Evolutionary conservation across 92 coral and sea anemone genomes (phyloP).

Genomic region (Epizoanthus rinbou): DNA sequence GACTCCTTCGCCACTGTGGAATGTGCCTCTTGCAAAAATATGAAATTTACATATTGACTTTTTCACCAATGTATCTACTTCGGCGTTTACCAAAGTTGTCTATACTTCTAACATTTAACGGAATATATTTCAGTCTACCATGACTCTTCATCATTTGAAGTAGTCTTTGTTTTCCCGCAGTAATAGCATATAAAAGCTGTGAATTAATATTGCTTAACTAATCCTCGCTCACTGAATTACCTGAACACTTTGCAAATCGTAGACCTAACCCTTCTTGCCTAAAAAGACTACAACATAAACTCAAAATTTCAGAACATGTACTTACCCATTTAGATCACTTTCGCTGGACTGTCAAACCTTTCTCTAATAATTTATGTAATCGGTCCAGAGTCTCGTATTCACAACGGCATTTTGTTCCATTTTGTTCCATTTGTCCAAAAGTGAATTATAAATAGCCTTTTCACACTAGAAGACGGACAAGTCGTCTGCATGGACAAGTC

Average conservation of each 20-base stretch:
- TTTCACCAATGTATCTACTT: neutral
- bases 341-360: slow-evolving; percentile 1
- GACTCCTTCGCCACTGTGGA: slow-evolving; percentile 16
- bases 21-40: slow-evolving; percentile 3
- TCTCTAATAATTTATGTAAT: slow-evolving; percentile 13
- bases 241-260: slow-evolving; percentile 23
- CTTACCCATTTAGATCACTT: slow-evolving; percentile 16
- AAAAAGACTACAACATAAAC: slow-evolving; percentile 6
- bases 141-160: slow-evolving; percentile 18
- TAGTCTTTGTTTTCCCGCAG: slow-evolving; percentile 10
- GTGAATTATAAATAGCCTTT: slow-evolving; percentile 11
- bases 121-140: slow-evolving; percentile 14
- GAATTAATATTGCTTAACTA: slow-evolving; percentile 18
- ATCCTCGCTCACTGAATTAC: slow-evolving; percentile 23
- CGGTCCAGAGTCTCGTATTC: slow-evolving; percentile 23
- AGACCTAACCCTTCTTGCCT: slow-evolving; percentile 8
- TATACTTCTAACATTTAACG: slow-evolving; percentile 19
- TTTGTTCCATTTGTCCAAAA: slow-evolving; percentile 9
- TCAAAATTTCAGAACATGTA: slow-evolving; percentile 19
- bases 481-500: too few relatives aligned
- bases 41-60: neutral
- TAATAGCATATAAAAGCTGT: slow-evolving; percentile 15
- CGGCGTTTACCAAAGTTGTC: slow-evolving; percentile 18
- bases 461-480: too few relatives aligned
- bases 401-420: slow-evolving; percentile 21